Evolutionary conservation across 2,113 vertebrate species (phyloP), one percentile per base, ranked within the genome.

Genomic region (Panthera leo): DNA sequence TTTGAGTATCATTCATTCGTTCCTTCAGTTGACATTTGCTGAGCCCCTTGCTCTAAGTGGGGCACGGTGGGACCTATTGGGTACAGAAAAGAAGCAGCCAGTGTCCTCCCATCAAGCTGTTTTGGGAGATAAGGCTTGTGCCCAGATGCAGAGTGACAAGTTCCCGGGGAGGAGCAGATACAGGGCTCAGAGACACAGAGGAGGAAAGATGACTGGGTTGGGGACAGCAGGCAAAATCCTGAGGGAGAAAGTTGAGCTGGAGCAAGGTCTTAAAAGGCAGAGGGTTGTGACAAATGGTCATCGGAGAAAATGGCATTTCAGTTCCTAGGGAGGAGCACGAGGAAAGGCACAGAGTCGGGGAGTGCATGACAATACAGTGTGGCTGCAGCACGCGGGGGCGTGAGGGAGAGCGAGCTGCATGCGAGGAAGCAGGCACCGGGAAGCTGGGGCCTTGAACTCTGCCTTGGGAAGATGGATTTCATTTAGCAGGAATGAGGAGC

Each of bases 281-380:
- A 82, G 42, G n/a, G 3, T 92, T 88, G 85, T 27, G 48, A 63
- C 92, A 48, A 83, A 67, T 6, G 23, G 42, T 8, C 45, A 3
- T 29, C 79, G 15, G 21, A 61, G 23, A 73, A 68, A 53, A 39
- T 48, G 42, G 7, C 45, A 65, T 86, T 55, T 27, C 21, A 48
- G 82, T 7, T 42, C 63, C 31, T 5, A 51, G 42, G 36, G 70
- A 67, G 75, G n/a, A 11, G 65, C 9, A 0, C 0, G 42, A 70
- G 39, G 68, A 78, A 61, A 5, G 42, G 7, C 11, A 1, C 6
- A 13, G 39, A 63, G 15, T 14, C 0, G 8, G 19, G 27, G 15
- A 78, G 29, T 0, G 0, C 3, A 7, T 34, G 5, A 1, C 53
- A 23, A 55, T 12, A 1, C 10, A 7, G 19, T 7, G 0, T 7